A percentile compares a stretch with the other conserved stretches of the same genome.
phyloP scores from a whole-genome alignment of 2,797 vertebrate species.

The Epinephelus malabaricus region DNA sequence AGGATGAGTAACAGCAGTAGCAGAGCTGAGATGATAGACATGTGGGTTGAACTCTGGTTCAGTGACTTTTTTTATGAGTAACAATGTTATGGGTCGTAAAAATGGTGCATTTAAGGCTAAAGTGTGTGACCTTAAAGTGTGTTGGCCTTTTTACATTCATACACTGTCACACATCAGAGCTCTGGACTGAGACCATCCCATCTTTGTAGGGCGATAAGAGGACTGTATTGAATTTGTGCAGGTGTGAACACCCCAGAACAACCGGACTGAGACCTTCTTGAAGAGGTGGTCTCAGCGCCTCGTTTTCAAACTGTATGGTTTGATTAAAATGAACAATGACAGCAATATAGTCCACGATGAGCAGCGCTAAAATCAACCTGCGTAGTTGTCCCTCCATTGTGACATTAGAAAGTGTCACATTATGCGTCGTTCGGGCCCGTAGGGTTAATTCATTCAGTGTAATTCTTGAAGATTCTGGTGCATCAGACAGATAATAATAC shows the following conservation, averaged over 20 bases:
- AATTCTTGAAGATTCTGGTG: not conserved
- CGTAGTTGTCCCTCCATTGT: no score
- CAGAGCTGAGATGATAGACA: not conserved
- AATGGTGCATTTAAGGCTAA: not conserved
- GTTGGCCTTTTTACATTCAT: not conserved
- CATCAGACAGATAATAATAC: not conserved
- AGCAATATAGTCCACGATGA: no score
- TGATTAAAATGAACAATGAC: no score
- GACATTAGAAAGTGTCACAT: no score
- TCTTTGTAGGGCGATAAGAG: not conserved
- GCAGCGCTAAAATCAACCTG: no score
- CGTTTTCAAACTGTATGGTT: no score
- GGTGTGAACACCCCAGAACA: no score
- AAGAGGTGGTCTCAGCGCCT: no score
- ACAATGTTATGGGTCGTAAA: not conserved
- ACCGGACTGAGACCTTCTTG: no score
- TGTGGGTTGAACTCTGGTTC: not conserved
- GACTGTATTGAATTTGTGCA: no score
- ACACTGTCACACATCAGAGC: not conserved
- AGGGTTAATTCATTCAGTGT: not conserved
- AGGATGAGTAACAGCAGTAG: not conserved
- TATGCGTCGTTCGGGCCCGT: no score
- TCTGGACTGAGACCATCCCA: not conserved
- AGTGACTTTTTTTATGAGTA: constrained; percentile 3
- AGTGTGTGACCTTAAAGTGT: not conserved